Percentiles rank a stretch among this genome's conserved stretches.
Conservation (phyloP, 1,140 invertebrate species). For the Microplitis mediator region DNA sequence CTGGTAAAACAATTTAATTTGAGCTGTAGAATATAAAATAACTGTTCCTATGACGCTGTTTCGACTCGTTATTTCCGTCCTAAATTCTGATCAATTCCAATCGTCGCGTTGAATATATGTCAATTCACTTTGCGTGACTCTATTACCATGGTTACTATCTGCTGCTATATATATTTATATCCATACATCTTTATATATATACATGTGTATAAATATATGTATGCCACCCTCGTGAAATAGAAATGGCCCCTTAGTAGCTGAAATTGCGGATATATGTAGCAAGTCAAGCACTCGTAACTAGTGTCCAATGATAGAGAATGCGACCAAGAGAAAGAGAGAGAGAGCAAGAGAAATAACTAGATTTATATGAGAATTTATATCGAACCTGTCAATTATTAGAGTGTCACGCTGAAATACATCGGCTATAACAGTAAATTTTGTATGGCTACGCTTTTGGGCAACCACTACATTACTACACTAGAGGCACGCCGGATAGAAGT, state of each 20-base stretch:
- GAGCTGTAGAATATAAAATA: too few relatives aligned
- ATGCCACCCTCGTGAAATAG: too few relatives aligned
- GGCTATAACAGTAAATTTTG: constrained; percentile 27
- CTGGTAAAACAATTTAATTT: too few relatives aligned
- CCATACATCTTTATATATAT: too few relatives aligned
- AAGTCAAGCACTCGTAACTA: background rate
- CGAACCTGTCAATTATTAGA: constrained; percentile 27
- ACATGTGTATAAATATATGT: too few relatives aligned
- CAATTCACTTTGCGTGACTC: too few relatives aligned
- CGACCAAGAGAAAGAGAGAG: background rate
- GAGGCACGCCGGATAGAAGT: background rate
- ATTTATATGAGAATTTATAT: constrained; percentile 29
- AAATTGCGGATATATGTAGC: background rate
- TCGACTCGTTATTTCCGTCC: too few relatives aligned
- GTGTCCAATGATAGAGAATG: background rate
- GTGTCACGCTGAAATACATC: constrained; percentile 25
- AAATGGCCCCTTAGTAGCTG: background rate
- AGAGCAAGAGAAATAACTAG: background rate
- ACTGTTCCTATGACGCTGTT: too few relatives aligned
- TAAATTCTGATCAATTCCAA: too few relatives aligned
- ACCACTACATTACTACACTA: background rate
- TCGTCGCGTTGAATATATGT: too few relatives aligned
- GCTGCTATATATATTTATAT: background rate
- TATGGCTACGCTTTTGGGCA: constrained; percentile 9
- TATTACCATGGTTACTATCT: background rate